These are phyloP conservation scores for Tenthredo distinguenda DNA, from an alignment of 2,888 invertebrate genomes.

Conservation along the genomic window DNA sequence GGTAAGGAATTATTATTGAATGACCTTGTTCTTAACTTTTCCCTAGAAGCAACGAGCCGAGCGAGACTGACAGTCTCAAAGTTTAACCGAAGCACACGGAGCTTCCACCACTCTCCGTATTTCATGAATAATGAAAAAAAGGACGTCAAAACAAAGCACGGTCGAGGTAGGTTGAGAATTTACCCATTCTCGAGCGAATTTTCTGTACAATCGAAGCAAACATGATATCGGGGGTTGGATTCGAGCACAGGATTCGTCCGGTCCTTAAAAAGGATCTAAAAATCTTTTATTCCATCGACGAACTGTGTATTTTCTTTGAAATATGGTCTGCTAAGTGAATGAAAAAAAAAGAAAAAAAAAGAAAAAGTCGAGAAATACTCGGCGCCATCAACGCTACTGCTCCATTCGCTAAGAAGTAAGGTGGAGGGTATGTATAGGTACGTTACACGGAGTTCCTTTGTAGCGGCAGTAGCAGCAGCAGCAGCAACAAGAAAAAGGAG, in stretches of 20 bases:
- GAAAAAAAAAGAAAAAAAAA: background rate
- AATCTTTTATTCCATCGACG: background rate
- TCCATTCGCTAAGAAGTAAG: background rate
- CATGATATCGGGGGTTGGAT: background rate
- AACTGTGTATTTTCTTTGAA: background rate
- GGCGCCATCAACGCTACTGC: background rate
- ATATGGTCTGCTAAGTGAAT: background rate
- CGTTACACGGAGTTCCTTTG: background rate
- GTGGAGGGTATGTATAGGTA: background rate
- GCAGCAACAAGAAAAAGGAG: background rate
- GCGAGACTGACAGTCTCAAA: slow-evolving; percentile 21
- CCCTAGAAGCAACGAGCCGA: background rate
- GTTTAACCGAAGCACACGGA: slow-evolving; percentile 1
- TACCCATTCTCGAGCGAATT: background rate
- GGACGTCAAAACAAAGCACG: too few species aligned
- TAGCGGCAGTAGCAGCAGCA: background rate
- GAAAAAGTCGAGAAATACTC: background rate
- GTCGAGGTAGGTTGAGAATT: too few species aligned
- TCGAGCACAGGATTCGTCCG: background rate
- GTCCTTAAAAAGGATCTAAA: background rate
- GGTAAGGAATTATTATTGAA: background rate
- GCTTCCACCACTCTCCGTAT: background rate
- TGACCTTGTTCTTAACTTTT: background rate
- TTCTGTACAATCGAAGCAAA: background rate
- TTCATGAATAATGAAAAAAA: slow-evolving; percentile 29